Base-by-base conservation (phyloP, 2,888 invertebrate species). In the Pomacea canaliculata region DNA sequence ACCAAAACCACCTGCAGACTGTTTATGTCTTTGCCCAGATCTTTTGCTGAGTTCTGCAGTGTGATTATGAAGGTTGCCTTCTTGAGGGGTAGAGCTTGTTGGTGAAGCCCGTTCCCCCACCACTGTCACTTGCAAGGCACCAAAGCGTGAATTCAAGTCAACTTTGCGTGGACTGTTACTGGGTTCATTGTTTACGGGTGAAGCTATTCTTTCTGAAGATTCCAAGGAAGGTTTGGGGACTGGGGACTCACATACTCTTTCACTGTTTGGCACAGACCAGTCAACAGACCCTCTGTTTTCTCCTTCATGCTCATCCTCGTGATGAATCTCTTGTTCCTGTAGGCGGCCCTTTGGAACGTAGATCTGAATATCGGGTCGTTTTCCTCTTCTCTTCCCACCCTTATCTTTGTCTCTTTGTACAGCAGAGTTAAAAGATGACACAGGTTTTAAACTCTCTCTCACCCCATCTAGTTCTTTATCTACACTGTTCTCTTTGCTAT, bases 331-430 rank as follows among this genome's bases (percentile, higher is more conserved):
- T 51, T 84, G 81, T 69, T 86, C 85, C 27, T 82, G 71, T 8
- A 85, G 72, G 27, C 83, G 81, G 2, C 82, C 86, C 76, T 84
- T 86, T 7, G 88, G 88, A 19, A 87, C 83, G 82, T 88, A 88
- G 49, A 84, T 82, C 72, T 83, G 85, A 23, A 88, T 84, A 68
- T 86, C 86, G 8, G 87, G 87, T n/a, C 83, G 80, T 78, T 85
- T 86, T 18, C 77, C 49, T 18, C 72, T 46, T 63, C 18, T 51
- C 59, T 66, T 68, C 23, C 67, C 63, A 7, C 69, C 69, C 10
- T 69, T 67, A 59, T 67, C 51, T 37, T 69, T 74, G 18, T 74
- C 62, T 66, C 37, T 49, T 46, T 65, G 66, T 1, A 46, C 10
- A 1, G 73, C 46, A 10, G 73, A 3, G 27, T 12, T 46, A 51